Conservation (phyloP, 1,140 invertebrate genomes). For the Dendrolimus kikuchii region DNA sequence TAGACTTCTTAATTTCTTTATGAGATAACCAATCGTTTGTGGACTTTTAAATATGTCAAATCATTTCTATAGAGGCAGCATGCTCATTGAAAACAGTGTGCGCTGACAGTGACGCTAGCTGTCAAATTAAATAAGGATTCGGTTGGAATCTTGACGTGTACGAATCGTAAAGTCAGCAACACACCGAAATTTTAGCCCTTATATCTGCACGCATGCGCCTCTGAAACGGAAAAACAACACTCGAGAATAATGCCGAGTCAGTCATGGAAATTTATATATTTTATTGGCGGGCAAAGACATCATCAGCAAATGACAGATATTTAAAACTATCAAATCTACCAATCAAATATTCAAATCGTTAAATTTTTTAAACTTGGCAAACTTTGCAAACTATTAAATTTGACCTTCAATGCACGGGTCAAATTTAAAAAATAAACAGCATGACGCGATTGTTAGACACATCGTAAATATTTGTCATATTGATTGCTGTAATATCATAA, state of each 20-base stretch:
- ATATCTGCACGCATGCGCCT: slow-evolving; percentile 69
- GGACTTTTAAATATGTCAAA: too few species aligned
- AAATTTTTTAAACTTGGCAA: too few species aligned
- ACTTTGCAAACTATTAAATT: too few species aligned
- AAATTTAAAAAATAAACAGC: too few species aligned
- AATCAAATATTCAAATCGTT: too few species aligned
- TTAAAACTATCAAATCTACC: neutral
- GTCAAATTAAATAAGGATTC: slow-evolving; percentile 18
- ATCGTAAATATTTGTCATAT: too few species aligned
- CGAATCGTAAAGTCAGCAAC: slow-evolving; percentile 53
- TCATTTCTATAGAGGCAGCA: slow-evolving; percentile 52
- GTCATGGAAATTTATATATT: slow-evolving; percentile 65
- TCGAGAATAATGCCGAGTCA: slow-evolving; percentile 65
- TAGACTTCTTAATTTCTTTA: too few species aligned
- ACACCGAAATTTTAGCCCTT: slow-evolving; percentile 62
- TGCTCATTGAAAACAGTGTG: slow-evolving; percentile 61
- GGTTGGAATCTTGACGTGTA: slow-evolving; percentile 15
- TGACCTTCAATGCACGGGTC: too few species aligned
- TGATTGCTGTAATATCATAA: too few species aligned
- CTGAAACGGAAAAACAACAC: slow-evolving; percentile 59
- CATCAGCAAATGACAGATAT: neutral
- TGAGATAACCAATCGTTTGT: too few species aligned
- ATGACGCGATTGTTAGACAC: too few species aligned
- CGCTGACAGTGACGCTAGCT: slow-evolving; percentile 53
- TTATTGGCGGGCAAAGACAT: slow-evolving; percentile 29